Percentiles rank a stretch among this genome's conserved stretches.
Conservation (phyloP, 2,797 vertebrate species). For the Otolemur crassicaudatus region DNA sequence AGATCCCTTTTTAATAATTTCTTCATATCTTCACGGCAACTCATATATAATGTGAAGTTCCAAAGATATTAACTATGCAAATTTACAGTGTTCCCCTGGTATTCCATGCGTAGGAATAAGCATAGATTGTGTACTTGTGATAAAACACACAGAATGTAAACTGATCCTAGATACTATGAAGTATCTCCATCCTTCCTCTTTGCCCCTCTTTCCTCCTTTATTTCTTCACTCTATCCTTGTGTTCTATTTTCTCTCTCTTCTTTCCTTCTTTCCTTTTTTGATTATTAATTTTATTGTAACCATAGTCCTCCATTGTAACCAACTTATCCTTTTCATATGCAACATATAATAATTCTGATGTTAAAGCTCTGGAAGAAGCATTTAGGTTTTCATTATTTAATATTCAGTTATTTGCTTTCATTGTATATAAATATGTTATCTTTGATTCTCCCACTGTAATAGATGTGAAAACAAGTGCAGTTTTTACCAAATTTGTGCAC, state of each 20-base stretch:
- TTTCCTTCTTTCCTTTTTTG: neutral
- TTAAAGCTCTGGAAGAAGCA: neutral
- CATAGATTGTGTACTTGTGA: neutral
- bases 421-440: neutral
- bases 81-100: neutral
- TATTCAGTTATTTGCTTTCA: neutral
- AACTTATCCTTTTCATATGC: neutral
- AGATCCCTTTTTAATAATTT: neutral
- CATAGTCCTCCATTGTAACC: neutral
- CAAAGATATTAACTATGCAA: neutral
- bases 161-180: neutral
- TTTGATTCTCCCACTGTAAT: neutral
- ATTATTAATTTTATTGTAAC: neutral
- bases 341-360: neutral
- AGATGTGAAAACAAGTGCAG: neutral
- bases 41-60: neutral
- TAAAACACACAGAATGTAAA: neutral
- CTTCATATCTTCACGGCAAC: neutral
- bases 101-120: neutral
- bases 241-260: accelerated
- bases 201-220: accelerated
- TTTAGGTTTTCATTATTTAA: neutral
- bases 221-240: neutral
- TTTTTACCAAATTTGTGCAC: neutral
- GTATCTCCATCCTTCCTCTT: neutral